These are phyloP conservation scores for Melanaphis sacchari DNA, from an alignment of 1,140 invertebrate species.

Conservation along the genomic window DNA sequence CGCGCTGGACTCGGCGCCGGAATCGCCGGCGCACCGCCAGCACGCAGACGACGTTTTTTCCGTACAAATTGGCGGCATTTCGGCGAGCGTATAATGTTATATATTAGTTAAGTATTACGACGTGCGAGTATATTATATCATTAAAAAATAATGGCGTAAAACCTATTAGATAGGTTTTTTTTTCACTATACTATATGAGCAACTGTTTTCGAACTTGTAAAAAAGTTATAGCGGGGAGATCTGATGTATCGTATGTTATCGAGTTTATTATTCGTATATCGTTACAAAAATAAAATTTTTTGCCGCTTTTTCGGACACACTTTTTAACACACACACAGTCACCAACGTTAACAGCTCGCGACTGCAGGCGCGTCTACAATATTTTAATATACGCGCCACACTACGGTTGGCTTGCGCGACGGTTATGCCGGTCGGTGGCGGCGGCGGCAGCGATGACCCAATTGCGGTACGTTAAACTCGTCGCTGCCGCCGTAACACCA, in stretches of 20 bases:
- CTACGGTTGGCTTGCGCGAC: conserved; percentile 26
- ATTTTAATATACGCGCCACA: neutral
- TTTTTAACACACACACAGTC: neutral
- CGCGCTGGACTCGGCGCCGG: conserved; percentile 59
- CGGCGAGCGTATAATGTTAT: neutral
- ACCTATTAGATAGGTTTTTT: neutral
- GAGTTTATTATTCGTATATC: neutral
- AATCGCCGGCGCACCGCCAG: conserved; percentile 60
- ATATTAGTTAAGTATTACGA: neutral
- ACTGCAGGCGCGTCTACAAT: neutral
- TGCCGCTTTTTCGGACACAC: neutral
- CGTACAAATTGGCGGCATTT: conserved; percentile 49
- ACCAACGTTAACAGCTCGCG: neutral
- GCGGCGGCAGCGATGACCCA: conserved; percentile 32
- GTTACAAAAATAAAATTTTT: neutral
- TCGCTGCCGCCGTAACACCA: neutral
- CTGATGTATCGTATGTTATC: neutral
- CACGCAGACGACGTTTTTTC: conserved; percentile 46
- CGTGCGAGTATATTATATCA: neutral
- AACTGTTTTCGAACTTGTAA: neutral
- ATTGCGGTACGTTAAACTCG: conserved; percentile 56
- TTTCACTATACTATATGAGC: neutral
- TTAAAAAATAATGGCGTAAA: neutral
- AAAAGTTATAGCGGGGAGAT: too few species aligned
- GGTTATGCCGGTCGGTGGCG: conserved; percentile 35